A percentile compares a stretch with the other conserved stretches of the same genome.
Evolutionary conservation across 2,888 invertebrate species (phyloP).

Genomic region (Drosophila percnosoma): DNA sequence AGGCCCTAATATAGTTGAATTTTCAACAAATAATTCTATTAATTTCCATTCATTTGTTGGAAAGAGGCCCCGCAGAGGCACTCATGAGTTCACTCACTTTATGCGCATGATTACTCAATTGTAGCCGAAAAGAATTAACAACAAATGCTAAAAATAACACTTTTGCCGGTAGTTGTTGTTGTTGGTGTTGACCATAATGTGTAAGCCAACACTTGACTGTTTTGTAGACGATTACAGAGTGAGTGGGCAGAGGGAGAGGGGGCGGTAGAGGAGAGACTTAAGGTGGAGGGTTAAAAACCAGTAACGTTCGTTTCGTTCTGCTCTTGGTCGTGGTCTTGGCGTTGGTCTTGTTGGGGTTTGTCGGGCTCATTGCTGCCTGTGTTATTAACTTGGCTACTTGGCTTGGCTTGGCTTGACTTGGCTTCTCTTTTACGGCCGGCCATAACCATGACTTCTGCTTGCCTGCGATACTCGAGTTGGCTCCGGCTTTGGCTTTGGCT

Average conservation of each 20-base stretch:
- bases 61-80: neutral
- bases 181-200: constrained; percentile 50
- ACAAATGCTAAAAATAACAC: constrained; percentile 73
- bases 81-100: constrained; percentile 72
- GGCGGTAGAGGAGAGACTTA: neutral
- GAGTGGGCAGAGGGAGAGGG: neutral
- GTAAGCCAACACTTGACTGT: constrained; percentile 64
- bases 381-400: constrained; percentile 79
- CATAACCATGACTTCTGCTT: constrained; percentile 82
- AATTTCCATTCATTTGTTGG: constrained; percentile 1
- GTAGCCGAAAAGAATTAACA: constrained; percentile 67
- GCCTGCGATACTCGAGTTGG: constrained; percentile 22
- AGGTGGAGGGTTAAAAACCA: constrained; percentile 15
- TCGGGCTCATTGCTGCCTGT: constrained; percentile 49
- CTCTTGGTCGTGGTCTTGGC: constrained; percentile 29
- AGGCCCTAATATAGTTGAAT: neutral
- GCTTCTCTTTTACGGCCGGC: constrained; percentile 71
- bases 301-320: constrained; percentile 75
- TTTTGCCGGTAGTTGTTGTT: constrained; percentile 55
- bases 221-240: constrained; percentile 2
- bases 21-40: neutral
- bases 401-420: constrained; percentile 67
- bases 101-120: constrained; percentile 75
- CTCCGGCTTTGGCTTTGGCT: constrained; percentile 43
- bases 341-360: constrained; percentile 17